phyloP scores from a whole-genome alignment of 2,888 invertebrate species.

The Himalopsyche anomala region DNA sequence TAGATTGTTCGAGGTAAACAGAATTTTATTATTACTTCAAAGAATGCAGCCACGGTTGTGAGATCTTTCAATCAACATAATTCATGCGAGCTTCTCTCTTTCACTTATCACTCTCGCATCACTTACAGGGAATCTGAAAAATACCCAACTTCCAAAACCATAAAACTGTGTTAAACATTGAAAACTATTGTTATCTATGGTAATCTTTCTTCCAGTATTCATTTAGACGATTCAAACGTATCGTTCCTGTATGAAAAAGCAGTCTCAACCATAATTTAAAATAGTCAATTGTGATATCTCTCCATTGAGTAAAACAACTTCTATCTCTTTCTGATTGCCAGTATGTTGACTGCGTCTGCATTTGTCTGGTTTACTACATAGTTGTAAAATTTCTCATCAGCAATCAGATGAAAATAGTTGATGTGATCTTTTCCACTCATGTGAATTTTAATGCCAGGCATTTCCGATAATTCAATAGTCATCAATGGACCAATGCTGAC shows the following conservation, averaged over 20 bases:
- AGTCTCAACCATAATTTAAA: neutral
- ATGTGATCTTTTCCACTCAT: neutral
- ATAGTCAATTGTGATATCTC: neutral
- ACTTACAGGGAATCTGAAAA: too few relatives aligned
- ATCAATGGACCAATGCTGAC: too few relatives aligned
- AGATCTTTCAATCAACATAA: neutral
- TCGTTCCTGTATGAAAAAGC: neutral
- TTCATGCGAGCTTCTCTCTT: neutral
- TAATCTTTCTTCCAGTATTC: too few relatives aligned
- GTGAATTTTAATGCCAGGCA: neutral
- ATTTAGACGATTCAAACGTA: neutral
- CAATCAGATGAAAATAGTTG: neutral
- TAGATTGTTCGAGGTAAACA: conserved; percentile 88
- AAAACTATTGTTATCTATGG: too few relatives aligned
- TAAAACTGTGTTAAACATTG: too few relatives aligned
- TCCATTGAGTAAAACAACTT: neutral
- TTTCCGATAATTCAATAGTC: neutral
- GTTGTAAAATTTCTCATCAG: neutral
- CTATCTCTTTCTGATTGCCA: neutral
- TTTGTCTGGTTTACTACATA: neutral
- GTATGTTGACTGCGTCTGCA: neutral
- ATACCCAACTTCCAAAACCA: too few relatives aligned
- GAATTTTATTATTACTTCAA: conserved; percentile 24
- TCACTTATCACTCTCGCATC: neutral
- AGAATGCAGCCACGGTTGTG: neutral